Base-by-base conservation (phyloP, 1,140 invertebrate species). In the Lanistes nyassanus region DNA sequence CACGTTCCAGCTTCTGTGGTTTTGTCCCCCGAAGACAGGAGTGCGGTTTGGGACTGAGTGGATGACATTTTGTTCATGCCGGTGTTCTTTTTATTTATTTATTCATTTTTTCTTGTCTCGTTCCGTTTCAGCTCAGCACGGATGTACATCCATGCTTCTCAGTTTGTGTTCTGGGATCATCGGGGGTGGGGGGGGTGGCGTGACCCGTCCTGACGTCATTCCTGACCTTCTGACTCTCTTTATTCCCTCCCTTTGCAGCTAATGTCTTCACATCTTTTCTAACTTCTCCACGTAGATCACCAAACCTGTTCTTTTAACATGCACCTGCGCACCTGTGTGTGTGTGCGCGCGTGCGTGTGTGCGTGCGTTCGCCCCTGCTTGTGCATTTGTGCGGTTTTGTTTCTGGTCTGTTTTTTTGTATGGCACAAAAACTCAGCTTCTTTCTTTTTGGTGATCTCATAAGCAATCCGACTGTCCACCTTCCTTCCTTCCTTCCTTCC, bases 281-380 rank as follows among this genome's bases (percentile, higher is more conserved):
- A n/a, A n/a, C n/a, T n/a, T n/a, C n/a, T n/a, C n/a, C n/a, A n/a
- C n/a, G n/a, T n/a, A n/a, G n/a, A n/a, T n/a, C n/a, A n/a, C n/a
- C n/a, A n/a, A n/a, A n/a, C n/a, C n/a, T n/a, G n/a, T n/a, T n/a
- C 58, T 26, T 13, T 26, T 16, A 31, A 62, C n/a, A 1, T 16
- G 2, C 9, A 26, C n/a, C n/a, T 62, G 58, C 26, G 58, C n/a
- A 37, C 31, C 7, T 65, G 31, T 34, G 31, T 39, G 26, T 65
- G 62, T 65, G 62, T 39, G 31, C 39, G 62, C 39, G 62, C 39
- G 62, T 65, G 62, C 9, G 31, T 65, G 62, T 65, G 62, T 31
- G 26, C 19, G 62, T 31, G 62, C 11, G 62, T 31, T 29, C 39
- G 62, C 39, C 31, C 9, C 31, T 65, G 62, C 26, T 11, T 65